phyloP scores from a whole-genome alignment of 1,140 invertebrate species.

The Drosophila neocordata region DNA sequence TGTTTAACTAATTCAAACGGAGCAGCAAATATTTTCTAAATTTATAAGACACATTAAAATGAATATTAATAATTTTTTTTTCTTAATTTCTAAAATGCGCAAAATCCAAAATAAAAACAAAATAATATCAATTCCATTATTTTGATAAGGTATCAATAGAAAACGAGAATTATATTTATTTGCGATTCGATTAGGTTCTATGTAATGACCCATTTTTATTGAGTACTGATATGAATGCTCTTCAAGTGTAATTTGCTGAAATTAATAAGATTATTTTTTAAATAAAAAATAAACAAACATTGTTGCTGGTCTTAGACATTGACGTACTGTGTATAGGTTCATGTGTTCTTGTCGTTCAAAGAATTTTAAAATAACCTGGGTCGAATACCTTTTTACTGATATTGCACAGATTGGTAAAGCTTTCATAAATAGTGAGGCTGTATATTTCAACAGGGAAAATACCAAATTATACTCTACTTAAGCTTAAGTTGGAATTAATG shows the following conservation, averaged over 20 bases:
- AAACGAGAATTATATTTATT: slow-evolving; percentile 35
- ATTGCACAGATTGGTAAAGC: neutral
- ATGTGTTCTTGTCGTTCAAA: neutral
- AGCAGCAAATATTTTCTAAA: slow-evolving; percentile 6
- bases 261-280: neutral
- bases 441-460: neutral
- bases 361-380: neutral
- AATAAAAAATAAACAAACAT: neutral
- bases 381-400: neutral
- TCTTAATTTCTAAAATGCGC: slow-evolving; percentile 34
- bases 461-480: too few relatives aligned
- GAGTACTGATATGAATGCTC: neutral
- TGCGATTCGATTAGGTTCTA: slow-evolving; percentile 1
- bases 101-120: slow-evolving; percentile 16
- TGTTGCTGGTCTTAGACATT: neutral
- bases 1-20: neutral
- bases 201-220: slow-evolving; percentile 21
- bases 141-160: slow-evolving; percentile 25
- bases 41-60: slow-evolving; percentile 21
- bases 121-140: neutral
- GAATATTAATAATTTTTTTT: slow-evolving; percentile 1
- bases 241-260: neutral
- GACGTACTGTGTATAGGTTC: neutral
- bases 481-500: too few relatives aligned
- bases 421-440: neutral